Evolutionary conservation across 2,888 invertebrate species (phyloP).

Genomic region (Dermolepida albohirtum): DNA sequence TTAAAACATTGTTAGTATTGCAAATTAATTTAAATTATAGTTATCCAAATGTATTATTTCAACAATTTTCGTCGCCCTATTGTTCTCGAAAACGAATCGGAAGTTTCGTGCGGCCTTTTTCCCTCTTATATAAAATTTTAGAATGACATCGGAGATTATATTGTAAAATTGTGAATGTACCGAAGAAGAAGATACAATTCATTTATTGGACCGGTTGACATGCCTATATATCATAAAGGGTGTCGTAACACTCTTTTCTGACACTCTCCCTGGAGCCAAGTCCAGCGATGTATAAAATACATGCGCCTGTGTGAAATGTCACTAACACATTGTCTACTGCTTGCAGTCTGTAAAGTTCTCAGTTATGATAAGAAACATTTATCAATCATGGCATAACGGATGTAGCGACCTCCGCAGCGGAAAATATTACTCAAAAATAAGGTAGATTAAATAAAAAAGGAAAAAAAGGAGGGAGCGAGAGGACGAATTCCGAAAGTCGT

Average conservation of each 20-base stretch:
- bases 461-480: not conserved
- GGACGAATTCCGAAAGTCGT: not conserved
- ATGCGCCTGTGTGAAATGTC: slow-evolving; percentile 53
- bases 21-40: no score
- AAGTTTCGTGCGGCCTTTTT: not conserved
- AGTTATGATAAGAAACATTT: slow-evolving; percentile 45
- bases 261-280: slow-evolving; percentile 39
- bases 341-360: slow-evolving; percentile 46
- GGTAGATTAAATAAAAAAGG: slow-evolving; percentile 13
- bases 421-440: slow-evolving; percentile 29
- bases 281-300: slow-evolving; percentile 51
- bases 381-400: slow-evolving; percentile 46
- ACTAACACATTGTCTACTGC: slow-evolving; percentile 52
- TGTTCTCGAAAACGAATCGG: not conserved
- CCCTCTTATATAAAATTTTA: not conserved
- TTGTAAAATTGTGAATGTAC: slow-evolving; percentile 33
- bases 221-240: slow-evolving; percentile 48
- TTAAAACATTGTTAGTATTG: no score
- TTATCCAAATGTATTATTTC: no score
- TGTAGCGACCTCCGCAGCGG: slow-evolving; percentile 40
- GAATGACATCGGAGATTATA: slow-evolving; percentile 23
- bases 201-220: slow-evolving; percentile 48
- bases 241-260: slow-evolving; percentile 47
- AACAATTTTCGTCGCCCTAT: not conserved
- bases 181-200: slow-evolving; percentile 41